Conservation (phyloP, 53 echinoderm and acorn worm genomes). For the Hippasteria phrygiana region DNA sequence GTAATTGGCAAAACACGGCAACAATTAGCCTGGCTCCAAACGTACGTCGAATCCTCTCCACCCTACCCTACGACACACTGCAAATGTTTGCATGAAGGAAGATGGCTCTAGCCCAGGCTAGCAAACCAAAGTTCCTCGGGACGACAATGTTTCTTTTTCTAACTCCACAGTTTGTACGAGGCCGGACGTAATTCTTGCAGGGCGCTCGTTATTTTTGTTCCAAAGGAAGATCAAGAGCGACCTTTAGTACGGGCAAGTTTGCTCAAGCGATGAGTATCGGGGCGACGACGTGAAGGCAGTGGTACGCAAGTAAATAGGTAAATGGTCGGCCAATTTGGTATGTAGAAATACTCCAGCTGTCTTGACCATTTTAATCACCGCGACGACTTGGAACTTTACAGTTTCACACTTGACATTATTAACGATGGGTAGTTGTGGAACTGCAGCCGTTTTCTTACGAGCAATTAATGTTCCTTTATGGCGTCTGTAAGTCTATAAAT, state of each 20-base stretch:
- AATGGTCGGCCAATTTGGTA: neutral
- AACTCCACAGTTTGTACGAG: conserved; percentile 15
- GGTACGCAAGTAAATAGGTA: neutral
- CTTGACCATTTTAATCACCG: neutral
- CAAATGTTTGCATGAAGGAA: neutral
- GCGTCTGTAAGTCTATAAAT: too few relatives aligned
- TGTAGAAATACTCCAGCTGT: neutral
- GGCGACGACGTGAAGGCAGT: conserved; percentile 17
- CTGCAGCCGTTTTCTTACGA: too few relatives aligned
- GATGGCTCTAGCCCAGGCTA: conserved; percentile 23
- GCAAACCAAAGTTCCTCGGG: conserved; percentile 11
- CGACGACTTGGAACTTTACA: too few relatives aligned
- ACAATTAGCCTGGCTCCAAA: neutral
- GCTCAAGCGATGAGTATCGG: conserved; percentile 21
- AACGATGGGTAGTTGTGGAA: too few relatives aligned
- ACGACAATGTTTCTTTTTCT: neutral
- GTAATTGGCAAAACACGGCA: neutral
- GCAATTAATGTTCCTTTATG: too few relatives aligned
- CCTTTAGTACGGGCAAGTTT: conserved; percentile 54
- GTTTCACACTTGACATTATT: too few relatives aligned
- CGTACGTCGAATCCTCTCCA: neutral
- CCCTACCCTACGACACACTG: neutral
- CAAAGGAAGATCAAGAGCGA: conserved; percentile 22
- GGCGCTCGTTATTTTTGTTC: conserved; percentile 5
- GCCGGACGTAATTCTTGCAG: conserved; percentile 28